Conservation (phyloP, 1,140 invertebrate genomes). For the Venturia canescens region DNA sequence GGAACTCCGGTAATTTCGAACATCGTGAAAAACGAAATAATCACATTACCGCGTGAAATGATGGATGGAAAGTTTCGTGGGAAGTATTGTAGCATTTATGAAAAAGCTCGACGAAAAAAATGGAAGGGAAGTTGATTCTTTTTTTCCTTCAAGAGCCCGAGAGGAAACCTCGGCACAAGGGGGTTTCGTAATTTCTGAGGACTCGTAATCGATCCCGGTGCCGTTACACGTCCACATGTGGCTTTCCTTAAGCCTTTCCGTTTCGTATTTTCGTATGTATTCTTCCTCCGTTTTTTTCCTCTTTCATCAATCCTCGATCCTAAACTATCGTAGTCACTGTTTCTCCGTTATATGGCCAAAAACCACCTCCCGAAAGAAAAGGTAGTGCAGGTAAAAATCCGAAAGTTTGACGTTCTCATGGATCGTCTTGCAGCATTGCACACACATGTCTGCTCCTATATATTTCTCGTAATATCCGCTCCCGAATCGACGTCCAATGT, state of each 20-base stretch:
- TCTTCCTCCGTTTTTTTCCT: constrained; percentile 5
- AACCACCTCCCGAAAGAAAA: background rate
- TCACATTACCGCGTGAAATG: constrained; percentile 16
- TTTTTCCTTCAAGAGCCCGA: constrained; percentile 46
- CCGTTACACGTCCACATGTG: constrained; percentile 55
- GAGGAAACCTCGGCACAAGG: constrained; percentile 55
- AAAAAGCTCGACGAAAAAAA: constrained; percentile 55
- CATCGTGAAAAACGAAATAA: background rate
- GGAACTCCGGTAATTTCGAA: background rate
- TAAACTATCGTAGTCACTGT: constrained; percentile 57
- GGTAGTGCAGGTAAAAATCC: constrained; percentile 60
- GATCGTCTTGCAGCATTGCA: constrained; percentile 56
- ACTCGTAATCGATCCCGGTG: constrained; percentile 65
- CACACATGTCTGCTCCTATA: constrained; percentile 26
- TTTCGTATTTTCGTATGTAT: constrained; percentile 43
- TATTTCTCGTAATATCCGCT: constrained; percentile 43
- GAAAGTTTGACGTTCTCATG: constrained; percentile 68
- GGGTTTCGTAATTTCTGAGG: constrained; percentile 68
- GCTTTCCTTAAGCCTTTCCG: constrained; percentile 66
- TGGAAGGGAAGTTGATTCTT: constrained; percentile 52
- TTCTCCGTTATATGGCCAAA: constrained; percentile 39
- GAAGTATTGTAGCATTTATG: constrained; percentile 33
- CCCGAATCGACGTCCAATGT: background rate
- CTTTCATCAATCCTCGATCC: constrained; percentile 58
- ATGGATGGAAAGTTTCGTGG: constrained; percentile 36